Evolutionary conservation across 2,797 vertebrate genomes (phyloP).

Genomic region (Hyperoplus immaculatus): DNA sequence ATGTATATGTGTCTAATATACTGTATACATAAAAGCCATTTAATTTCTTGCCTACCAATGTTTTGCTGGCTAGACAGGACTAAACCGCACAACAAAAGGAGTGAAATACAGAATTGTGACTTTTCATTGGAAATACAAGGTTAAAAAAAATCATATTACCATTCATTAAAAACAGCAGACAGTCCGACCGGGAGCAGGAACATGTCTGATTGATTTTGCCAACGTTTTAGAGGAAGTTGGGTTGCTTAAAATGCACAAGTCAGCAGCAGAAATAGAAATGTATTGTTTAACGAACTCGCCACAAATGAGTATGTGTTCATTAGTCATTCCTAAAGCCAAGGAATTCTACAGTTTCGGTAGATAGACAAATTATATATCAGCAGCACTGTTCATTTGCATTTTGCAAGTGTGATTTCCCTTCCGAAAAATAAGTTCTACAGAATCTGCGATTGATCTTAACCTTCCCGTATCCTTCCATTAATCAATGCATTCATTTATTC

Average conservation of each 20-base stretch:
- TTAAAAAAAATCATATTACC: background rate
- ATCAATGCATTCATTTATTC: constrained; percentile 38
- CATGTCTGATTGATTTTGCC: background rate
- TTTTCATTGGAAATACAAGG: background rate
- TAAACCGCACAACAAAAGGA: background rate
- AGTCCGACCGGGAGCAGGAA: background rate
- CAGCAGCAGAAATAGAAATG: background rate
- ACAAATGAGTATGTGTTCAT: background rate
- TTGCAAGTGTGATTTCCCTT: background rate
- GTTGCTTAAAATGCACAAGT: background rate
- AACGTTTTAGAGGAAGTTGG: background rate
- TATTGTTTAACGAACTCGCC: background rate
- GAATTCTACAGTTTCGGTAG: background rate
- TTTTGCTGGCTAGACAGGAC: too few relatives aligned
- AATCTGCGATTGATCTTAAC: constrained; percentile 31
- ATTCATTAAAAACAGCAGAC: background rate
- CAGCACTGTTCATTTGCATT: constrained; percentile 16
- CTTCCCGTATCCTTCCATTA: constrained; percentile 15
- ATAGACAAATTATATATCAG: background rate
- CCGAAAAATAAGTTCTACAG: background rate
- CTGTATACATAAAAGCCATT: too few relatives aligned
- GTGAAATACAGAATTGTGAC: background rate
- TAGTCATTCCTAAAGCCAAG: background rate
- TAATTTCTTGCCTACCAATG: too few relatives aligned
- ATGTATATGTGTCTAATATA: too few relatives aligned